Percentiles rank a stretch among this genome's conserved stretches.
Conservation (phyloP, 35 echinoderm and acorn worm species). For the Stichopus chloronotus region DNA sequence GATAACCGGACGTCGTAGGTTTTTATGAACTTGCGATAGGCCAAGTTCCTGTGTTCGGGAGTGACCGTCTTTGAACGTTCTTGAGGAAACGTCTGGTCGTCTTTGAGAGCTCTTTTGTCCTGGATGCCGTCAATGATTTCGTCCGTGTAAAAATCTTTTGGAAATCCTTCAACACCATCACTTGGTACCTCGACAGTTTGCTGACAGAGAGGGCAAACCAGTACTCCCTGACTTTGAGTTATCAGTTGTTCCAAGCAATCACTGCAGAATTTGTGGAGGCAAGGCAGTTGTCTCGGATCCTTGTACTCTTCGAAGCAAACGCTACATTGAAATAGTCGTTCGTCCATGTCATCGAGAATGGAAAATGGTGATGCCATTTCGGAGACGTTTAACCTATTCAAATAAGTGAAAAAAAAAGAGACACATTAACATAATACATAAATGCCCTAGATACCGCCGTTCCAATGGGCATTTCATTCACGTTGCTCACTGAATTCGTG, state of each 20-base stretch:
- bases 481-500: no score
- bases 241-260: slow-evolving; percentile 24
- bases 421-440: background rate
- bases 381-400: background rate
- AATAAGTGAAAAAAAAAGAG: background rate
- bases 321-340: background rate
- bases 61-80: background rate
- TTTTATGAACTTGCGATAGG: background rate
- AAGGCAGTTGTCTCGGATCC: slow-evolving; percentile 20
- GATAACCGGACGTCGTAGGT: background rate
- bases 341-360: slow-evolving; percentile 15
- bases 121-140: slow-evolving; percentile 7
- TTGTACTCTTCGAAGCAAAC: slow-evolving; percentile 31
- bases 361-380: slow-evolving; percentile 10
- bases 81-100: background rate
- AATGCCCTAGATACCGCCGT: no score
- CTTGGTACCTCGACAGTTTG: background rate
- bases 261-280: slow-evolving; percentile 20
- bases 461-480: no score
- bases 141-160: background rate
- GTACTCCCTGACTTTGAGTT: background rate
- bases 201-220: slow-evolving; percentile 1
- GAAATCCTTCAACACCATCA: slow-evolving; percentile 29
- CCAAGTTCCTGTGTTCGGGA: background rate
- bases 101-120: background rate